phyloP scores from a whole-genome alignment of 2,113 vertebrate genomes.

The Archocentrus centrarchus region DNA sequence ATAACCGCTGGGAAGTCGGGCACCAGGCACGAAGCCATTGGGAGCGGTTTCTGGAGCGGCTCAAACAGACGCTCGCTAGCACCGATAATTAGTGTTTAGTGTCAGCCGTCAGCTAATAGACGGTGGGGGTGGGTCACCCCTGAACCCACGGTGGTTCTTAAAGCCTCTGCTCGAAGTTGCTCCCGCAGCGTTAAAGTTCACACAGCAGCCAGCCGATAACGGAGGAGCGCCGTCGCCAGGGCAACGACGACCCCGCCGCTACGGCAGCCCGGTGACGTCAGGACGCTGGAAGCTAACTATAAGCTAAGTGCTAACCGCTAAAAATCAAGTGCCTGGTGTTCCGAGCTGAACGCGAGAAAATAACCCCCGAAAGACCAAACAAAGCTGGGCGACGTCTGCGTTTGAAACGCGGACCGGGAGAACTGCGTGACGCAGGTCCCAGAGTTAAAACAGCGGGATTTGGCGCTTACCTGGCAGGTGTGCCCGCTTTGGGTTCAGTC shows the following conservation, averaged over 20 bases:
- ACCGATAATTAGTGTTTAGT: background rate
- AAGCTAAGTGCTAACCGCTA: background rate
- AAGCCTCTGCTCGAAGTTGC: background rate
- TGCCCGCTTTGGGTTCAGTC: background rate
- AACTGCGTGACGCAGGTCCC: rapidly evolving
- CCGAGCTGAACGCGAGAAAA: background rate
- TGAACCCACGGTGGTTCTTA: background rate
- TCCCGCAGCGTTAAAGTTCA: background rate
- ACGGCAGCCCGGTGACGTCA: conserved; percentile 12
- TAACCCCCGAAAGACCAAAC: background rate
- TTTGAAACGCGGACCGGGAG: background rate
- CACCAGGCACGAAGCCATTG: conserved; percentile 73
- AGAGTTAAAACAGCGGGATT: background rate
- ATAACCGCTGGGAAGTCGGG: conserved; percentile 73
- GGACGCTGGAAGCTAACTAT: background rate
- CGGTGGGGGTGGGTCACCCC: background rate
- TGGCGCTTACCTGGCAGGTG: conserved; percentile 26
- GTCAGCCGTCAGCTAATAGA: background rate
- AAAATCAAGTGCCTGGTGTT: background rate
- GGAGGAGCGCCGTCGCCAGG: background rate
- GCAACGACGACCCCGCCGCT: background rate
- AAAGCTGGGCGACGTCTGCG: background rate
- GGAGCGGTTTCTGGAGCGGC: background rate
- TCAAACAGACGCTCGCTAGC: background rate
- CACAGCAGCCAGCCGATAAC: background rate